Percentiles rank a stretch among this genome's conserved stretches.
Conservation (phyloP, 2,888 invertebrate genomes). For the Fragum fragum region DNA sequence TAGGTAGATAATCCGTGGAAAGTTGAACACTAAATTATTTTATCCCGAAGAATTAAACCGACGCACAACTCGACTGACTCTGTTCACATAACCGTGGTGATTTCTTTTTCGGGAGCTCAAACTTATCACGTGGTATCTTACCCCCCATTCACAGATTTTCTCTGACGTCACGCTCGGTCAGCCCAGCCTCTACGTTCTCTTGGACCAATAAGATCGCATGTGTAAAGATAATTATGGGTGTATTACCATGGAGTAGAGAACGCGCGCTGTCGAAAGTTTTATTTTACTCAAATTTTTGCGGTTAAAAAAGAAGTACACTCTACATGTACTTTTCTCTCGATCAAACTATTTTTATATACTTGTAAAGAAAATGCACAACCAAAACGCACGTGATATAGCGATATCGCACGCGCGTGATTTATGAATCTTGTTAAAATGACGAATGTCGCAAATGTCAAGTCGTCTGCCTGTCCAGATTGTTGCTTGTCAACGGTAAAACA, state of each 20-base stretch:
- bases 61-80: constrained; percentile 1
- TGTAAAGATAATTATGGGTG: constrained; percentile 9
- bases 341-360: neutral
- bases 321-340: neutral
- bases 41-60: neutral
- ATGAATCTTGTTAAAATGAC: constrained; percentile 10
- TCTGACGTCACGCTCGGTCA: constrained; percentile 9
- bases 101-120: constrained; percentile 28
- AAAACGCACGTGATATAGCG: neutral
- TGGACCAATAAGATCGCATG: constrained; percentile 17
- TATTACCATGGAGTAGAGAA: constrained; percentile 19
- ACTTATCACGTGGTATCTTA: constrained; percentile 28
- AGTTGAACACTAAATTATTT: neutral
- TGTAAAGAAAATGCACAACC: neutral
- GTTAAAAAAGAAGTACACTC: neutral
- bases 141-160: constrained; percentile 23
- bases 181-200: constrained; percentile 7
- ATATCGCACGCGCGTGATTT: constrained; percentile 11
- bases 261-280: constrained; percentile 5
- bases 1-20: constrained; percentile 9
- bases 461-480: neutral
- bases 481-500: constrained; percentile 14
- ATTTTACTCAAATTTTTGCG: neutral
- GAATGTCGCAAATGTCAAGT: neutral
- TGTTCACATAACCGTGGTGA: constrained; percentile 16